Conservation (phyloP, 2,888 invertebrate genomes). For the Sinhomidia bicolor region DNA sequence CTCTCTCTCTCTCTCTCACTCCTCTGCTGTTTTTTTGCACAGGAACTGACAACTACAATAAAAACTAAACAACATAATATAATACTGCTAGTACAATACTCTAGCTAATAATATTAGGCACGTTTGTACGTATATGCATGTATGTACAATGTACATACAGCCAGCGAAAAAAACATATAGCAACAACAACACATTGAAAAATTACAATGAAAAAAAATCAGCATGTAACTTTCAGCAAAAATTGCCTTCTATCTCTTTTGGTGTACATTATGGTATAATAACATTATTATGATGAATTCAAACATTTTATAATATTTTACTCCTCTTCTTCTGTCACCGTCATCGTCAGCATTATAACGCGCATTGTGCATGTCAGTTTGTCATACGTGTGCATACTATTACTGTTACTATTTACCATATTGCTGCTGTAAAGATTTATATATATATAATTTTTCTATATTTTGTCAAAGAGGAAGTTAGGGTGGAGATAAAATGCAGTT, state of each 20-base stretch:
- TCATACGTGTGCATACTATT: background rate
- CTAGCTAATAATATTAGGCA: background rate
- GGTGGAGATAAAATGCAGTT: background rate
- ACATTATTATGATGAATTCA: background rate
- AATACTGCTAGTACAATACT: background rate
- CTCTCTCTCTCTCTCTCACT: background rate
- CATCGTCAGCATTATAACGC: background rate
- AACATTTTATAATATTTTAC: background rate
- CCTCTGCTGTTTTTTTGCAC: background rate
- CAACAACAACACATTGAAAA: too few species aligned
- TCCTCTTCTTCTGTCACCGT: background rate
- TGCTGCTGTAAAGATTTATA: too few species aligned
- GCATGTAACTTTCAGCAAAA: background rate
- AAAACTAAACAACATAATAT: background rate
- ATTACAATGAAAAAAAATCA: background rate
- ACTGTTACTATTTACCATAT: too few species aligned
- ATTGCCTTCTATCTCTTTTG: too few species aligned
- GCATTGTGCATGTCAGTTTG: background rate
- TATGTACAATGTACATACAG: too few species aligned
- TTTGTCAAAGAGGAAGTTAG: constrained; percentile 9
- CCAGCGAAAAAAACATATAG: too few species aligned
- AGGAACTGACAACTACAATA: background rate
- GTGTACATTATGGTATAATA: background rate
- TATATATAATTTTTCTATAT: too few species aligned
- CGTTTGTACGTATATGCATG: too few species aligned